Evolutionary conservation across 2,888 invertebrate genomes (phyloP), one percentile per base, ranked within the genome.

Genomic region (Onchidella celtica): DNA sequence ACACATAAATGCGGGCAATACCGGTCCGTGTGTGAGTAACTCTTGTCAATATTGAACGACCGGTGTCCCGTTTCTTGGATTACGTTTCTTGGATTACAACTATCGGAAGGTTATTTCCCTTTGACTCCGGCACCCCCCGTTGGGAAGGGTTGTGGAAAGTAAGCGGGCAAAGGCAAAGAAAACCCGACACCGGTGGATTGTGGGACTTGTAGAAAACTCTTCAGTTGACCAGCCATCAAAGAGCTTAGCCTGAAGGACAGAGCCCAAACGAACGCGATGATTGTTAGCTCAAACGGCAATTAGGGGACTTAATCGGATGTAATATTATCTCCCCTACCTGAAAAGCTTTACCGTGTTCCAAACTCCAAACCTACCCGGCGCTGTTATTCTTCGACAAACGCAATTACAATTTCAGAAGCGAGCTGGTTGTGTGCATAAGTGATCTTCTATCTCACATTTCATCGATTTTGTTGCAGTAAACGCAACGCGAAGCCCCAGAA

Each of bases 11-110:
- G 2, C 68, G 3, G 2, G 29, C n/a, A 57, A 24, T 34, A 1
- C 24, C 36, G 34, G 21, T 24, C n/a, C 21, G 73, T 61, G 36
- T 57, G 61, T 61, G 29, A 61, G 36, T 24, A 36, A 24, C 59
- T 36, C 9, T n/a, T 57, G 61, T 73, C 59, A 73, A 73, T 73
- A 59, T 61, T 36, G 34, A 17, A 73, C 61, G 11, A 61, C 61
- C 29, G 36, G 73, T 73, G 27, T 73, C 14, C 27, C 27, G 59
- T 73, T 73, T 6, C 73, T 24, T 6, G 61, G 61, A 73, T 73
- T 73, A 73, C 36, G 9, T 11, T 36, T 24, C 73, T 59, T 73
- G 61, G 59, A 73, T 73, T 73, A 73, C 72, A 2, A 38, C 73
- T 24, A 27, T 36, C 36, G 24, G 2, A 38, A 59, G 73, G 36